A percentile compares a stretch with the other conserved stretches of the same genome.
Conservation (phyloP, 2,797 vertebrate genomes). For the Cyprinella venusta region DNA sequence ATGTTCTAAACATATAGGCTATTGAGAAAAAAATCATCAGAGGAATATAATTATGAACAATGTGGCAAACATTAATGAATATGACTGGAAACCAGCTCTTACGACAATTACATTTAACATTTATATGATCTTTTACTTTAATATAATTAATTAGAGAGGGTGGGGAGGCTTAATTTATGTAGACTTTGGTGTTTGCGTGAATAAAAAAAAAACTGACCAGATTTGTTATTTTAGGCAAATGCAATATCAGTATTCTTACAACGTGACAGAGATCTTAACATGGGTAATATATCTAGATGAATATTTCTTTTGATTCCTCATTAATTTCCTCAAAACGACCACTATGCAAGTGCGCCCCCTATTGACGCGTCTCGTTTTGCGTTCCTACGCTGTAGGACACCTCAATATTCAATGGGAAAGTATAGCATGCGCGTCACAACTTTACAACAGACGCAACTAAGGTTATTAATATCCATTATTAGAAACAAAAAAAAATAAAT, state of each 20-base stretch:
- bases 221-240: constrained; percentile 47
- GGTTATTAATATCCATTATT: background rate
- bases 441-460: constrained; percentile 1
- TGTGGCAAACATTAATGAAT: constrained; percentile 15
- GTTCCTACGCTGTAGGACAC: constrained; percentile 30
- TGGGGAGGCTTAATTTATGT: background rate
- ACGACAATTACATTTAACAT: background rate
- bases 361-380: constrained; percentile 55
- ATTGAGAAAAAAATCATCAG: background rate
- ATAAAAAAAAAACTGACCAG: constrained; percentile 9
- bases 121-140: constrained; percentile 12
- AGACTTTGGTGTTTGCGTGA: background rate
- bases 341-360: constrained; percentile 80
- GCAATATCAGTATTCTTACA: constrained; percentile 70
- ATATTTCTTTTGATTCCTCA: constrained; percentile 74
- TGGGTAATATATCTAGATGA: constrained; percentile 60
- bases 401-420: constrained; percentile 32
- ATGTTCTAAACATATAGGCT: background rate
- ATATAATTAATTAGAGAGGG: constrained; percentile 25
- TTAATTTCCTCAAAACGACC: constrained; percentile 66
- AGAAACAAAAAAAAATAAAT: background rate
- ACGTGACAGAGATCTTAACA: constrained; percentile 75
- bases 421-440: constrained; percentile 14
- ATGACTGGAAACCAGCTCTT: background rate
- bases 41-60: background rate